phyloP scores from a whole-genome alignment of 2,797 vertebrate genomes.

The Kryptopterus vitreolus region DNA sequence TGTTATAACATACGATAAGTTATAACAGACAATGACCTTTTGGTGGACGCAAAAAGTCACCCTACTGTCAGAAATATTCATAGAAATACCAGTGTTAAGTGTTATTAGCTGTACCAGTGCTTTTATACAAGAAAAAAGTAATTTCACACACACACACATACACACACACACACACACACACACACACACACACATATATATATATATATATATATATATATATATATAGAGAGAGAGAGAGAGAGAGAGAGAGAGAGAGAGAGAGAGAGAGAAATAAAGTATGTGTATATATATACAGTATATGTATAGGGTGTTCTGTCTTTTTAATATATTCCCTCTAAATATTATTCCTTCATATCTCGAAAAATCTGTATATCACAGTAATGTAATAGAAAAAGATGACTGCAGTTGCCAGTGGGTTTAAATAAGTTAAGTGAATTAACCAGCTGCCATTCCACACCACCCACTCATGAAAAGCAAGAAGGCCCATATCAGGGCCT shows the following conservation, averaged over 20 bases:
- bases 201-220: no score
- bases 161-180: no score
- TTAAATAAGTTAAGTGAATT: constrained; percentile 51
- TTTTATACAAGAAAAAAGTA: no score
- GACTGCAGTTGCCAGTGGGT: background rate
- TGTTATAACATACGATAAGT: background rate
- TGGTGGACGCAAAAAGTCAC: background rate
- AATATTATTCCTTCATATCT: background rate
- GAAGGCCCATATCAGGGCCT: constrained; percentile 17
- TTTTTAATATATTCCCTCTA: background rate
- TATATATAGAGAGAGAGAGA: no score
- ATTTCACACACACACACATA: no score
- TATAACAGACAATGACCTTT: background rate
- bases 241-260: no score
- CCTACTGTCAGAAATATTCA: no score
- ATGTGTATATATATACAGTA: no score
- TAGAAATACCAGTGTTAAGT: no score
- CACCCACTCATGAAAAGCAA: constrained; percentile 41
- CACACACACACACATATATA: no score
- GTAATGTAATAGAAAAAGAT: constrained; percentile 2
- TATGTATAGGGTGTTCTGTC: background rate
- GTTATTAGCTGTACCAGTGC: no score
- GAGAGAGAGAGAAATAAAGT: no score
- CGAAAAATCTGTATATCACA: background rate
- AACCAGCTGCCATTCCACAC: constrained; percentile 49